Evolutionary conservation across 2,888 invertebrate genomes (phyloP).

Genomic region (Lasioglossum calceatum): DNA sequence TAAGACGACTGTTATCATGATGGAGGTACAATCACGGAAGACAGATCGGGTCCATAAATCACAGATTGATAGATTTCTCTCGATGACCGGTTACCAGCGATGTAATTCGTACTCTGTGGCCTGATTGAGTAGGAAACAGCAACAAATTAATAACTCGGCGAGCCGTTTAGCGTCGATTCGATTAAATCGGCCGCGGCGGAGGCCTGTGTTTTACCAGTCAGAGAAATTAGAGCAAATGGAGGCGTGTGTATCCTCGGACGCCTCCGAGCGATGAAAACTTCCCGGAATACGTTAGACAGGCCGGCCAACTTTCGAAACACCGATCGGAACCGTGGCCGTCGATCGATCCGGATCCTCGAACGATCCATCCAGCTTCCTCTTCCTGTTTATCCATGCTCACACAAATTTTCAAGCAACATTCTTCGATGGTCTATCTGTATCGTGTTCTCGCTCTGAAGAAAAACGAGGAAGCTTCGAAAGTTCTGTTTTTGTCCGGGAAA

Average conservation of each 20-base stretch:
- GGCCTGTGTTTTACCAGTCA: constrained; percentile 24
- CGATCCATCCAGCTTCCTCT: constrained; percentile 47
- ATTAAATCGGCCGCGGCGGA: constrained; percentile 44
- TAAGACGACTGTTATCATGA: constrained; percentile 1
- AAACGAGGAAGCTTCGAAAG: neutral
- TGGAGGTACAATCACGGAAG: too few species aligned
- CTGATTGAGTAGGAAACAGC: constrained; percentile 51
- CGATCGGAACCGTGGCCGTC: constrained; percentile 9
- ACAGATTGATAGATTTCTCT: constrained; percentile 51
- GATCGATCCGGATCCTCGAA: constrained; percentile 27
- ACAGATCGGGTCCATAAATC: constrained; percentile 33
- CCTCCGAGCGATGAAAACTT: constrained; percentile 43
- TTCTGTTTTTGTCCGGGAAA: neutral
- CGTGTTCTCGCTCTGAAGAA: neutral
- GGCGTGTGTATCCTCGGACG: constrained; percentile 41
- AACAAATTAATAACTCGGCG: constrained; percentile 49
- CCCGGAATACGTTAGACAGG: constrained; percentile 23
- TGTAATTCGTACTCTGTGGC: constrained; percentile 43
- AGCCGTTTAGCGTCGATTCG: constrained; percentile 32
- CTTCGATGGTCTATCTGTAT: neutral
- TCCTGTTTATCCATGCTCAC: constrained; percentile 32
- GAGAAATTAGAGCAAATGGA: constrained; percentile 41
- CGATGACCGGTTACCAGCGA: constrained; percentile 36
- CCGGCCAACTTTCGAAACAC: constrained; percentile 33
- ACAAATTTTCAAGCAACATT: neutral